Percentiles rank a stretch among this genome's conserved stretches.
Conservation (phyloP, 2,113 vertebrate genomes). For the Eulemur macaco region DNA sequence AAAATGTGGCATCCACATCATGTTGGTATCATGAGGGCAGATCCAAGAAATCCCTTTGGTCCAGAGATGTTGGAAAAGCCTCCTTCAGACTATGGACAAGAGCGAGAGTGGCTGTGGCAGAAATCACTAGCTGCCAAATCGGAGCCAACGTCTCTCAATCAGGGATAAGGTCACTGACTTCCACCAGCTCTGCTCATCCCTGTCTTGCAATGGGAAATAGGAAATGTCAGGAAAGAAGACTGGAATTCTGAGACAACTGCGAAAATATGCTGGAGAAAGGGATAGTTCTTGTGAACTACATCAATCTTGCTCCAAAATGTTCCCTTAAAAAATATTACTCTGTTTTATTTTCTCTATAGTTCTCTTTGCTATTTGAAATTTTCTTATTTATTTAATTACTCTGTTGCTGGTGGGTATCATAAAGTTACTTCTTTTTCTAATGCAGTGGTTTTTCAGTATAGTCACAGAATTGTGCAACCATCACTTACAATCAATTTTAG, state of each 20-base stretch:
- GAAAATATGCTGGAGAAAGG: neutral
- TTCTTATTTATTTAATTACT: neutral
- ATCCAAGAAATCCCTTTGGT: neutral
- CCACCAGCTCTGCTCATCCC: neutral
- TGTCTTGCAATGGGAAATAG: neutral
- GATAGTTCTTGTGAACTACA: neutral
- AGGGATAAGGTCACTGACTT: neutral
- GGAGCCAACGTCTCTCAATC: neutral
- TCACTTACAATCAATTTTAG: neutral
- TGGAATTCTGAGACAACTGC: neutral
- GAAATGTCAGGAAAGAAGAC: neutral
- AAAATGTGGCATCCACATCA: neutral
- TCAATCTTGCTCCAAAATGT: neutral
- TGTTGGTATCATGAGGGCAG: neutral
- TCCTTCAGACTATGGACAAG: neutral
- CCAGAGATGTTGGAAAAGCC: neutral
- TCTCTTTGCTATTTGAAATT: neutral
- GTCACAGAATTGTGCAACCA: neutral
- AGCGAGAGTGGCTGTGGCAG: neutral
- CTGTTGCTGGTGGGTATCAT: neutral
- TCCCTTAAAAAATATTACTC: neutral
- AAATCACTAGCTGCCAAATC: neutral
- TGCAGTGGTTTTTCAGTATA: neutral
- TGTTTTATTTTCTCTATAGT: slow-evolving; percentile 3
- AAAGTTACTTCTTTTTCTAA: neutral